Evolutionary conservation across 2,797 vertebrate species (phyloP).

Genomic region (Protosalanx chinensis): DNA sequence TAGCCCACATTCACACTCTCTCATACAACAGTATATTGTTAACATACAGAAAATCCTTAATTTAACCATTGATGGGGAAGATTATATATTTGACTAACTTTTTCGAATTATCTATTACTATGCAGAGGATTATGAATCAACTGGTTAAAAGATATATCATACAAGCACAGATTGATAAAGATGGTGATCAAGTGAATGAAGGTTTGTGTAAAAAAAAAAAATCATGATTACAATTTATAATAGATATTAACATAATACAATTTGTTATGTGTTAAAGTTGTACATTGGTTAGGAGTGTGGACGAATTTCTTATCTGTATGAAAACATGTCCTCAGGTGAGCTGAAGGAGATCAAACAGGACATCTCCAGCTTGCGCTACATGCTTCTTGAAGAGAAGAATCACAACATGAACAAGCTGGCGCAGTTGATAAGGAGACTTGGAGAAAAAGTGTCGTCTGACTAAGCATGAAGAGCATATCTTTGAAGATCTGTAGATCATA

Average conservation of each 20-base stretch:
- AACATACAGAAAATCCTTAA: neutral
- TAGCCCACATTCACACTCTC: slow-evolving; percentile 2
- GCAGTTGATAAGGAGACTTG: slow-evolving; percentile 83
- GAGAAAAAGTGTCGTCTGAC: slow-evolving; percentile 63
- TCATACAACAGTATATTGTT: neutral
- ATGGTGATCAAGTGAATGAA: slow-evolving; percentile 92
- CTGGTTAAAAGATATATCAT: slow-evolving; percentile 79
- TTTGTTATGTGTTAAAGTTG: neutral
- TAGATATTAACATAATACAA: neutral
- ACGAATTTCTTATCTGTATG: neutral
- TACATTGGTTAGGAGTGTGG: neutral
- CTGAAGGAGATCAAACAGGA: slow-evolving; percentile 97
- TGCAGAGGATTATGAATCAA: slow-evolving; percentile 92
- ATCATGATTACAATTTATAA: too few species aligned
- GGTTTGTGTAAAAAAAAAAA: slow-evolving; percentile 67
- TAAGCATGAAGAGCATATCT: slow-evolving; percentile 1
- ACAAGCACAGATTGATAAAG: slow-evolving; percentile 79
- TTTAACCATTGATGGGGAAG: neutral
- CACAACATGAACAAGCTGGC: slow-evolving; percentile 82
- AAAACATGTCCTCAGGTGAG: slow-evolving; percentile 75
- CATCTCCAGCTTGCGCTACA: slow-evolving; percentile 92
- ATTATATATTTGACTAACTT: neutral
- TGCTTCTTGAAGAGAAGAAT: slow-evolving; percentile 89
- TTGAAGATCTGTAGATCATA: neutral
- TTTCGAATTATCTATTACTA: slow-evolving; percentile 16